Evolutionary conservation across 2,797 vertebrate species (phyloP), one percentile per base, ranked within the genome.

Genomic region (Enteromius thamalakanensis): DNA sequence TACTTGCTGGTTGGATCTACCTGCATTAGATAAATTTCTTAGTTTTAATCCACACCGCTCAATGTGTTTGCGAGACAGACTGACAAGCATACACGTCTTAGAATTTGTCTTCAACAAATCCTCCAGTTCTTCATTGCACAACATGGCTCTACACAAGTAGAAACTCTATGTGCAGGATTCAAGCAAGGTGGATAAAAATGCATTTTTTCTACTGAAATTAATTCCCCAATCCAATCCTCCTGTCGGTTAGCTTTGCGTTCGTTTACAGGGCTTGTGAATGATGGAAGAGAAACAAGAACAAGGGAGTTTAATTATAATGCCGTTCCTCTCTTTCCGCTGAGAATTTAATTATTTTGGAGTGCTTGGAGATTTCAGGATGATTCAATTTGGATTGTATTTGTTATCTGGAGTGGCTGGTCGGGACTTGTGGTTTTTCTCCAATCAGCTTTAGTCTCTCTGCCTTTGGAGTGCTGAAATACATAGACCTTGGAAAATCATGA

Each of bases 301-400:
- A 76, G 86, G 69, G 70, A 80, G 75, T 86, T 89, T 87, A 88
- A 87, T 88, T 88, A 86, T 85, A 69, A 62, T 81, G 84, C 70
- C 17, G 34, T 80, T 87, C 49, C 51, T 69, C 76, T 71, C 85
- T 71, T 78, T 89, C 83, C 68, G 55, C 80, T 81, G 82, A 83
- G 84, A 88, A 87, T 88, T 81, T 85, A 85, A 88, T 89, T 87
- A 85, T 86, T 88, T 85, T 85, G 82, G 79, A 84, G 79, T 88
- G 78, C 85, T 85, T 53, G 17, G 85, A 89, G 87, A 86, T 87
- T 86, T 86, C 88, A 83, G 53, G 75, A 86, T 82, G 53, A 85
- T 89, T 88, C 76, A 80, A 81, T 86, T 87, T 81, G 80, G 71
- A 80, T 70, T 84, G 70, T 80, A 37, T 79, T 67, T 74, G 71